These are phyloP conservation scores for Nautilus pompilius DNA, from an alignment of 1,140 invertebrate species.

Conservation along the genomic window DNA sequence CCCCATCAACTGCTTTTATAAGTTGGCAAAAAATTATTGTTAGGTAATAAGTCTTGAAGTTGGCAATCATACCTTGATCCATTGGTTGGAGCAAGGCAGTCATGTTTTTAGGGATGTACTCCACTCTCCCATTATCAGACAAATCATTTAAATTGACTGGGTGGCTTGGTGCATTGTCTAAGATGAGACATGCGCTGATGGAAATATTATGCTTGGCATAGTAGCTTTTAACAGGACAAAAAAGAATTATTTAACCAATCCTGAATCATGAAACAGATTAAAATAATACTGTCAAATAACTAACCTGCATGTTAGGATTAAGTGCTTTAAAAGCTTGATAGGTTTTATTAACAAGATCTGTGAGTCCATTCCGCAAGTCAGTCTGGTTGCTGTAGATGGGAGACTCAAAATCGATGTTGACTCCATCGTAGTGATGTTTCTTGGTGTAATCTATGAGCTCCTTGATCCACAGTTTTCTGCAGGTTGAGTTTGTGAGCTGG, in stretches of 20 bases:
- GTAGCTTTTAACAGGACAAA: conserved; percentile 15
- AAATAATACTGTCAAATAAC: no score
- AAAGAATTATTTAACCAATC: conserved; percentile 18
- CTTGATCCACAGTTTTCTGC: conserved; percentile 42
- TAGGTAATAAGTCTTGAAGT: conserved; percentile 21
- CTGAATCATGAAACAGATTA: no score
- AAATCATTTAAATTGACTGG: conserved; percentile 18
- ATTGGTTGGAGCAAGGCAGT: conserved; percentile 22
- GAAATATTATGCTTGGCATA: conserved; percentile 13
- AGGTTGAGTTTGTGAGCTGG: conserved; percentile 26
- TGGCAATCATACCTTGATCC: conserved; percentile 20
- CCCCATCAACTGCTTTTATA: neutral
- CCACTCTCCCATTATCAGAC: conserved; percentile 11
- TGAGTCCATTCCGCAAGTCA: conserved; percentile 34
- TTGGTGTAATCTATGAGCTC: conserved; percentile 36
- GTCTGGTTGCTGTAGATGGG: conserved; percentile 36
- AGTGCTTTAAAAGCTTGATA: conserved; percentile 31
- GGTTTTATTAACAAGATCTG: conserved; percentile 43
- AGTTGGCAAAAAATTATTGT: conserved; percentile 1
- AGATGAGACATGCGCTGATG: conserved; percentile 18
- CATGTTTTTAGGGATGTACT: conserved; percentile 19
- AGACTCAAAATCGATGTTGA: conserved; percentile 57
- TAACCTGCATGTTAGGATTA: conserved; percentile 43
- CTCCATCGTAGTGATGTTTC: conserved; percentile 52
- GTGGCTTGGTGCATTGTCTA: conserved; percentile 29